Conservation (phyloP, 2,797 vertebrate genomes). For the Acanthis flammea region DNA sequence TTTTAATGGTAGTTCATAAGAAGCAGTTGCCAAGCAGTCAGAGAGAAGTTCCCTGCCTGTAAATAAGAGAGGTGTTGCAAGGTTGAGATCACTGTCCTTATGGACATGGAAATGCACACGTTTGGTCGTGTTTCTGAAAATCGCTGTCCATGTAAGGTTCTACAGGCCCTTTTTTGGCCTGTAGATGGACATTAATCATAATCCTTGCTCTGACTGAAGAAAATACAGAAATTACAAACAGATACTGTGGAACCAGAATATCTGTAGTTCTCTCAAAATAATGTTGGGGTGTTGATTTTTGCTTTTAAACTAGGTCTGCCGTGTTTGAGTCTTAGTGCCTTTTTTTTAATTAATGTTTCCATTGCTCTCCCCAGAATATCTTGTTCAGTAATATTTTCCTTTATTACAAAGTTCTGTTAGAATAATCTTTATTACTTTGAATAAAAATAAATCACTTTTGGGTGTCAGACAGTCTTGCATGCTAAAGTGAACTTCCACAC, state of each 20-base stretch:
- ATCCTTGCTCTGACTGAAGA: background rate
- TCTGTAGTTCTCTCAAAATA: background rate
- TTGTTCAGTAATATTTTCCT: background rate
- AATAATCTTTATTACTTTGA: background rate
- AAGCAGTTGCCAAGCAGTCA: background rate
- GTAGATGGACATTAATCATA: background rate
- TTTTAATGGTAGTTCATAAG: background rate
- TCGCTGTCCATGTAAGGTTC: background rate
- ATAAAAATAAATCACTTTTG: background rate
- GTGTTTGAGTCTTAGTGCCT: background rate
- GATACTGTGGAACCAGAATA: background rate
- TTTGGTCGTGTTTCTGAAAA: background rate
- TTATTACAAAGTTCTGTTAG: background rate
- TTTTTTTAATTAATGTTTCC: background rate
- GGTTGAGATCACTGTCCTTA: background rate
- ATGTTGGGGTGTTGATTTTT: background rate
- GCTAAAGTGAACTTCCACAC: background rate
- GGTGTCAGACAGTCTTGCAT: background rate
- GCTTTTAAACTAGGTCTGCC: background rate
- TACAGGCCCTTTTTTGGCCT: background rate
- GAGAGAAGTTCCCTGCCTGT: background rate
- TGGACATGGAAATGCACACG: rapidly evolving
- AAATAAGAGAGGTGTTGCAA: rapidly evolving
- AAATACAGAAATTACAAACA: background rate
- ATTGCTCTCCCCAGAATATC: background rate